Conservation (phyloP, 2,888 invertebrate genomes). For the Lypha dubia region DNA sequence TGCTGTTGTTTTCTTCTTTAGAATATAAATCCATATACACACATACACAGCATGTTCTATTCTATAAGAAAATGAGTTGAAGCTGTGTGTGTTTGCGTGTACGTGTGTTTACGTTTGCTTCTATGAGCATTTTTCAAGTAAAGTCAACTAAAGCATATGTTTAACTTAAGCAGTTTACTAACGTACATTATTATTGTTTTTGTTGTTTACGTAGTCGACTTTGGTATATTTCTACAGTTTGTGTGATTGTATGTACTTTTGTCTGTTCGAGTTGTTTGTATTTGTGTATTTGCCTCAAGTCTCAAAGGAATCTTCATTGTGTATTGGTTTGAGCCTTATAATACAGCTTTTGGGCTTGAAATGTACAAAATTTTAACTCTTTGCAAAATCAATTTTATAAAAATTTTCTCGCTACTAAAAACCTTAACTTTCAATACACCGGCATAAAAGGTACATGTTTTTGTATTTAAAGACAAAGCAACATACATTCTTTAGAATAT, state of each 20-base stretch:
- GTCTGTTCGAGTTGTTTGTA: conserved; percentile 49
- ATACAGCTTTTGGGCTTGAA: conserved; percentile 70
- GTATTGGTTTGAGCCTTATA: conserved; percentile 56
- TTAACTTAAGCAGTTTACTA: conserved; percentile 71
- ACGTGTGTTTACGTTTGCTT: background rate
- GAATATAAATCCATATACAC: conserved; percentile 51
- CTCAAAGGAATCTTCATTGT: conserved; percentile 71
- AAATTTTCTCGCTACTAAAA: conserved; percentile 55
- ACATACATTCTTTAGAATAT: background rate
- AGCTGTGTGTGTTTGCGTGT: background rate
- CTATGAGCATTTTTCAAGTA: conserved; percentile 59
- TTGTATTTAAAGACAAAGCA: background rate
- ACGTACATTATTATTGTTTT: conserved; percentile 53
- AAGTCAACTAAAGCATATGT: conserved; percentile 72
- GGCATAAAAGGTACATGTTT: conserved; percentile 18
- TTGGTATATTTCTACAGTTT: conserved; percentile 27
- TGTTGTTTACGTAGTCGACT: conserved; percentile 26
- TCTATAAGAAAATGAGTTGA: conserved; percentile 20
- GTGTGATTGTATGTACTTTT: conserved; percentile 23
- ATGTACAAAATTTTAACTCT: conserved; percentile 70
- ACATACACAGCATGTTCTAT: conserved; percentile 23
- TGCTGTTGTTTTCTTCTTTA: conserved; percentile 54
- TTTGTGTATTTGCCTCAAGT: conserved; percentile 77
- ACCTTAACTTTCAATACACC: conserved; percentile 32
- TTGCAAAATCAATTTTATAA: conserved; percentile 71